A percentile compares a stretch with the other conserved stretches of the same genome.
phyloP scores from a whole-genome alignment of 35 echinoderm and acorn worm species.

The Lytechinus pictus region DNA sequence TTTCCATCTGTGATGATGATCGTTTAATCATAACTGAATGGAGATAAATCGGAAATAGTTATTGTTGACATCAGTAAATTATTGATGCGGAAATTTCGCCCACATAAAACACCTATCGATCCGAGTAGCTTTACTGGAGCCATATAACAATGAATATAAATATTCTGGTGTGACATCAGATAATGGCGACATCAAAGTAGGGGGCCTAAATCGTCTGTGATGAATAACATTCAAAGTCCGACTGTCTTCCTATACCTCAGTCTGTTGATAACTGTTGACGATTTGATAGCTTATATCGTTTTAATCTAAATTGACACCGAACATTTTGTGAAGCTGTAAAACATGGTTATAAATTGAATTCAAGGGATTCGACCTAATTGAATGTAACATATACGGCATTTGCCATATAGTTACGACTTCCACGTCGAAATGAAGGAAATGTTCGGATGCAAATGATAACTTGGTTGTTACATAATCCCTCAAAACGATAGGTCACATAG shows the following conservation, averaged over 20 bases:
- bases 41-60: background rate
- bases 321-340: background rate
- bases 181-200: background rate
- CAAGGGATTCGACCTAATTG: background rate
- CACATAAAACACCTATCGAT: background rate
- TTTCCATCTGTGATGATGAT: background rate
- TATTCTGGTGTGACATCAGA: background rate
- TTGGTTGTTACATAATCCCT: no score
- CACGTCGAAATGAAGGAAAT: background rate
- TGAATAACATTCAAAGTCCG: constrained; percentile 1
- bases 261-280: background rate
- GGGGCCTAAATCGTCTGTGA: background rate
- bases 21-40: background rate
- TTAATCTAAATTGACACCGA: background rate
- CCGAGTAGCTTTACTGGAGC: background rate
- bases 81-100: background rate
- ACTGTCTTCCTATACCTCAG: background rate
- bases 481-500: no score
- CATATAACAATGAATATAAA: background rate
- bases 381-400: background rate
- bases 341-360: background rate
- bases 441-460: background rate
- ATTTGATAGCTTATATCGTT: background rate
- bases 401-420: background rate
- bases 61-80: background rate